Evolutionary conservation across 37 sponge, comb jelly and placozoan genomes (phyloP), one percentile per base, ranked within the genome.

Genomic region (Tethya wilhelma): DNA sequence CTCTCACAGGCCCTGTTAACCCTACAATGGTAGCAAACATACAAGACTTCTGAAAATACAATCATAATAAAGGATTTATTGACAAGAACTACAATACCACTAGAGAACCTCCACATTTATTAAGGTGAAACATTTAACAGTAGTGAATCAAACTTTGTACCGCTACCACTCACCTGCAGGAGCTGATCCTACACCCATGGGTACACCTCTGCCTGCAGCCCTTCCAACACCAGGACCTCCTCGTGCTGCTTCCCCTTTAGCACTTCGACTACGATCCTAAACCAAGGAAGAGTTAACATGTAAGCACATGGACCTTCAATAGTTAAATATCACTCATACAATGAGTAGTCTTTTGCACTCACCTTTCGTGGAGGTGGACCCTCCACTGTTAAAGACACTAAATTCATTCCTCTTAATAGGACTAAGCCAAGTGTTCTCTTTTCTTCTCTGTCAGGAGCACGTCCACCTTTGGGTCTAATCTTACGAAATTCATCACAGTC

Each of bases 401-500:
- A 80, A 42, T 95, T 96, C 86, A 93, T 96, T 45, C 98, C 98
- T 58, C 98, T 46, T 38, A 98, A 77, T 22, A 98, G 74, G 17
- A 93, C 96, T 28, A 98, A 86, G 17, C 98, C 98, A 36, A 98
- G 88, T 20, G 96, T 69, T 58, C 98, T 70, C 84, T 98, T 98
- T 90, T 98, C 98, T 45, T 98, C 98, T 69, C 91, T 77, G 39
- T 95, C 94, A 20, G 90, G 91, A 37, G 44, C 74, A 53, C 91
- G 89, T n/a, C 60, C 32, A 43, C 85, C 84, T 71, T 95, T 95
- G 32, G 94, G 90, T 56, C 84, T 89, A 9, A 98, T 91, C 73
- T 83, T 93, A 25, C 98, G 72, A 69, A 98, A 98, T 69, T 98
- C 98, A 60, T 98, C 98, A 73, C 98, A 95, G 56, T 98, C 98